phyloP scores from a whole-genome alignment of 2,797 vertebrate species.

The Antrozous pallidus region DNA sequence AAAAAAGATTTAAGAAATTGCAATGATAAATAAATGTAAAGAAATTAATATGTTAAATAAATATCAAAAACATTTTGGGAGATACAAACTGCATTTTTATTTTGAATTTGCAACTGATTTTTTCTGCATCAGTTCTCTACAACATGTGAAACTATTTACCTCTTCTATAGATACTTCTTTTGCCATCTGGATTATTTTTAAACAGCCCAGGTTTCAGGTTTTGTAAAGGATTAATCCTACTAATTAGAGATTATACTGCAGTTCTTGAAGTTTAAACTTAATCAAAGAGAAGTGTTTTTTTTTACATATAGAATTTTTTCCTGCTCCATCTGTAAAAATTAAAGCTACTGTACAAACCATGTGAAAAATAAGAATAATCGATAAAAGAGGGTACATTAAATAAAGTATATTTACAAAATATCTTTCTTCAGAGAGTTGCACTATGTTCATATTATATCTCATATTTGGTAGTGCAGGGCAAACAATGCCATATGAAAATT shows the following conservation, averaged over 20 bases:
- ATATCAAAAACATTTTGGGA: slow-evolving; percentile 31
- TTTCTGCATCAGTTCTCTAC: not conserved
- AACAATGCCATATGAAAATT: slow-evolving; percentile 12
- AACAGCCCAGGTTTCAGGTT: not conserved
- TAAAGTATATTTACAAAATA: not conserved
- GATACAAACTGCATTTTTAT: not conserved
- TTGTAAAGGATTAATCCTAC: not conserved
- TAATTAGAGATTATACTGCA: not conserved
- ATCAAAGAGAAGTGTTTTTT: not conserved
- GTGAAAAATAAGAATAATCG: not conserved
- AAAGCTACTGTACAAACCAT: not conserved
- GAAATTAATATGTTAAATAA: slow-evolving; percentile 32
- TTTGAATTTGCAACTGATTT: not conserved
- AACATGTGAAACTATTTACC: slow-evolving; percentile 23
- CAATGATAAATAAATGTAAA: not conserved
- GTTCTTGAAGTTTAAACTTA: not conserved
- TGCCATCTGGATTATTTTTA: slow-evolving; percentile 32
- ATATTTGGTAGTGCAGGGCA: not conserved
- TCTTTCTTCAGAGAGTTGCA: not conserved
- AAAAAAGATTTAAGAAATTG: not conserved
- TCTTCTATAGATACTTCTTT: not conserved
- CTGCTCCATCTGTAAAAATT: not conserved
- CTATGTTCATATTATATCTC: not conserved
- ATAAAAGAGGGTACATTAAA: not conserved
- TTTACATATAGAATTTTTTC: not conserved